phyloP scores from a whole-genome alignment of 2,797 vertebrate genomes.

The Ctenosaura bakeri region DNA sequence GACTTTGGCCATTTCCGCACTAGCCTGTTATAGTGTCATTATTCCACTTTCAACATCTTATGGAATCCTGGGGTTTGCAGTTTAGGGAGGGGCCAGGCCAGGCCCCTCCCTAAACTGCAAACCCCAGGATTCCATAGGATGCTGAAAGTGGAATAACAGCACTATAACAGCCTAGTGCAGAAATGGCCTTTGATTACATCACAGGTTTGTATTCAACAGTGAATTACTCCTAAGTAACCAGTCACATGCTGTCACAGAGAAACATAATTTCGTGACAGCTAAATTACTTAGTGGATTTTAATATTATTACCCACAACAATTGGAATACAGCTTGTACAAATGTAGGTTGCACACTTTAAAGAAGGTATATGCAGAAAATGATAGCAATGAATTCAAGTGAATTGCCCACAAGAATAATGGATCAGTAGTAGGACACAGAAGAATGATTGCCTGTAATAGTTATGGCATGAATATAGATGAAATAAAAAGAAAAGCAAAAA shows the following conservation, averaged over 20 bases:
- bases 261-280: background rate
- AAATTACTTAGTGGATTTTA: background rate
- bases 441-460: background rate
- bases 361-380: background rate
- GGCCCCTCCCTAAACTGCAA: no score
- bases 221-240: background rate
- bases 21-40: no score
- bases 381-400: background rate
- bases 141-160: no score
- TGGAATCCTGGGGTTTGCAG: no score
- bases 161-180: no score
- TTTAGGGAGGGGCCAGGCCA: no score
- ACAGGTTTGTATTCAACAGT: background rate
- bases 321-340: no score
- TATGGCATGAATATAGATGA: background rate
- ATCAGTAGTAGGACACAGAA: background rate
- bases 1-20: background rate
- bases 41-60: no score
- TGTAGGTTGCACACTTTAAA: background rate
- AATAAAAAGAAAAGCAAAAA: slow-evolving; percentile 13
- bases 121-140: no score
- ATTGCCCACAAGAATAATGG: background rate
- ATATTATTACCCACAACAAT: background rate
- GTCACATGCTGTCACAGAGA: background rate
- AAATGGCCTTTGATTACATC: no score